phyloP scores from a whole-genome alignment of 2,888 invertebrate genomes.

The Lasioglossum lativentre region DNA sequence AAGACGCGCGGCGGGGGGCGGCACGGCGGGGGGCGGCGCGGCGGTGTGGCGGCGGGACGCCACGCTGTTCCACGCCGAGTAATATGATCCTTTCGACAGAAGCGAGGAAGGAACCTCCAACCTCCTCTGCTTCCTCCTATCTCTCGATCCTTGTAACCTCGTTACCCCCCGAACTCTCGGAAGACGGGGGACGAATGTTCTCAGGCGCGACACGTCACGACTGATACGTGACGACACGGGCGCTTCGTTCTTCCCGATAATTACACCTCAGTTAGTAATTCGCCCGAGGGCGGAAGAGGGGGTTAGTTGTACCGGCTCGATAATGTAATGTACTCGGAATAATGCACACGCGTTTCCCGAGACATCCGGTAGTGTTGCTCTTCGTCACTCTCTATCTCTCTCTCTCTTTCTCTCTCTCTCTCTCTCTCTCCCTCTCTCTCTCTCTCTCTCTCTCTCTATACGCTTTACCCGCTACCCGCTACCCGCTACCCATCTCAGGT shows the following conservation, averaged over 20 bases:
- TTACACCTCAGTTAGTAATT: conserved; percentile 71
- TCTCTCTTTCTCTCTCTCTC: background rate
- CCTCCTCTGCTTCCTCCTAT: conserved; percentile 38
- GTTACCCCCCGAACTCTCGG: conserved; percentile 65
- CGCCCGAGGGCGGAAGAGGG: conserved; percentile 13
- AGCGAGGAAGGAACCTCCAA: conserved; percentile 53
- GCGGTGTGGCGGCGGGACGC: background rate
- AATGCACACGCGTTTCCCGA: conserved; percentile 51
- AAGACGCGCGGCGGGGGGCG: conserved; percentile 1
- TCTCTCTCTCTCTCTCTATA: background rate
- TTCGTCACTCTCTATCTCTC: background rate
- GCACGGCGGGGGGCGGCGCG: background rate
- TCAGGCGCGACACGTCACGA: conserved; percentile 54
- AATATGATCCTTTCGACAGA: conserved; percentile 72
- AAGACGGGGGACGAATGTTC: conserved; percentile 64
- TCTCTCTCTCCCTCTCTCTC: background rate
- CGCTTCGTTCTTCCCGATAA: conserved; percentile 70
- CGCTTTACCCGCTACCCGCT: too few relatives aligned
- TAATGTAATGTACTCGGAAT: conserved; percentile 47
- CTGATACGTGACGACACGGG: conserved; percentile 64
- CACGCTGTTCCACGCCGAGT: conserved; percentile 28
- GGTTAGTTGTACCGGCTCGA: conserved; percentile 29
- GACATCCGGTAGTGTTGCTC: background rate
- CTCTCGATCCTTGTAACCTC: conserved; percentile 66
- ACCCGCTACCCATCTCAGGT: conserved; percentile 34